Conservation (phyloP, 2,797 vertebrate species). For the Paguma larvata region DNA sequence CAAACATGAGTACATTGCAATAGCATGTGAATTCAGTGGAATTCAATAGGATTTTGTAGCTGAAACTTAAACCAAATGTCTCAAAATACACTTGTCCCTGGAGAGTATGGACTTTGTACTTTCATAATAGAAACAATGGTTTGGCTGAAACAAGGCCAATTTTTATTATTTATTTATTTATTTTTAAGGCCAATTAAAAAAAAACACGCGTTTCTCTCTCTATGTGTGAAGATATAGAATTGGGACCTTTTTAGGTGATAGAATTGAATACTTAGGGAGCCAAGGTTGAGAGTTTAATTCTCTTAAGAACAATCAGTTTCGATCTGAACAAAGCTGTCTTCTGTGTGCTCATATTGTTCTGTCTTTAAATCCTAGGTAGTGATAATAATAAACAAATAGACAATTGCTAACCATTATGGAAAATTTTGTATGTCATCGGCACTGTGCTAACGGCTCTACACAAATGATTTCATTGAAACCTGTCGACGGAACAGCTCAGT, state of each 20-base stretch:
- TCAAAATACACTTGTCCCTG: conserved; percentile 37
- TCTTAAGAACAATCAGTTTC: conserved; percentile 16
- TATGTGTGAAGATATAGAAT: neutral
- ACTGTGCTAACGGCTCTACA: neutral
- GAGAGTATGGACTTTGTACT: neutral
- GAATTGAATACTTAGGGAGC: neutral
- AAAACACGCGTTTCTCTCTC: conserved; percentile 1
- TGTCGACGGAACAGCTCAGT: neutral
- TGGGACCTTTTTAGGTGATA: neutral
- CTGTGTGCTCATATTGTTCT: neutral
- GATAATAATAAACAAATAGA: neutral
- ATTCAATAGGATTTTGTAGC: conserved; percentile 8
- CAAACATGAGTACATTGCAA: neutral
- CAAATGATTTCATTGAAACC: neutral
- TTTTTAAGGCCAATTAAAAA: conserved; percentile 9
- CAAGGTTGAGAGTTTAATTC: conserved; percentile 34
- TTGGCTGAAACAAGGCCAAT: conserved; percentile 42
- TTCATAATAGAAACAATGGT: neutral
- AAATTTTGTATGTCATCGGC: neutral
- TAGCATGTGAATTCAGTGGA: neutral
- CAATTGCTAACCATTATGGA: neutral
- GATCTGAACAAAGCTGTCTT: neutral
- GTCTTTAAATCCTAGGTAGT: neutral
- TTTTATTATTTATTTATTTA: neutral
- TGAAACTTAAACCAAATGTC: conserved; percentile 58